Evolutionary conservation across 2,888 invertebrate species (phyloP).

Genomic region (Malthinus seriepunctatus): DNA sequence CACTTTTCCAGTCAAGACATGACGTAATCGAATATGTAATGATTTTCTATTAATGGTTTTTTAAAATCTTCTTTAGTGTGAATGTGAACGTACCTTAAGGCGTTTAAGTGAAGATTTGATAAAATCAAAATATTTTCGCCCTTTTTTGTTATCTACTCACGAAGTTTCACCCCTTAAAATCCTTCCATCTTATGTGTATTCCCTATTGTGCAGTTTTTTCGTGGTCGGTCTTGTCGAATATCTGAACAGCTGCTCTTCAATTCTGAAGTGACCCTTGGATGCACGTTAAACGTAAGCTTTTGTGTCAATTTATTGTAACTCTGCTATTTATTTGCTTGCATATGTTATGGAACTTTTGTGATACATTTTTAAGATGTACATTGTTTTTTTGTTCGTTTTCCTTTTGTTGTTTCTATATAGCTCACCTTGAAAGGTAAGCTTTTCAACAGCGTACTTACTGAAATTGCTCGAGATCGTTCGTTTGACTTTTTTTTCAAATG

Average conservation of each 20-base stretch:
- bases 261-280: conserved; percentile 17
- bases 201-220: conserved; percentile 15
- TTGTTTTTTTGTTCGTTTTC: not conserved
- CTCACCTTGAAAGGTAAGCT: conserved; percentile 1
- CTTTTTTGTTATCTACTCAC: no score
- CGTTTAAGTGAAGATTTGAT: no score
- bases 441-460: not conserved
- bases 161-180: conserved; percentile 1
- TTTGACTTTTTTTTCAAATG: no score
- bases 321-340: conserved; percentile 11
- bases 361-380: conserved; percentile 1
- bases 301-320: conserved; percentile 13
- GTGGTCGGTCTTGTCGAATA: conserved; percentile 10
- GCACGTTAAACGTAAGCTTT: conserved; percentile 6
- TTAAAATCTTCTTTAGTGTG: no score
- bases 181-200: conserved; percentile 9
- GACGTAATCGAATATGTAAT: no score
- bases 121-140: no score
- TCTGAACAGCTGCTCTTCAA: conserved; percentile 18
- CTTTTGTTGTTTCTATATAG: not conserved
- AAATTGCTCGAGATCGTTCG: not conserved
- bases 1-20: no score
- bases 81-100: no score
- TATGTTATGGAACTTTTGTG: not conserved
- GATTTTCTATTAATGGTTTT: no score